Evolutionary conservation across 2,113 vertebrate genomes (phyloP).

Genomic region (Siphamia tubifer): DNA sequence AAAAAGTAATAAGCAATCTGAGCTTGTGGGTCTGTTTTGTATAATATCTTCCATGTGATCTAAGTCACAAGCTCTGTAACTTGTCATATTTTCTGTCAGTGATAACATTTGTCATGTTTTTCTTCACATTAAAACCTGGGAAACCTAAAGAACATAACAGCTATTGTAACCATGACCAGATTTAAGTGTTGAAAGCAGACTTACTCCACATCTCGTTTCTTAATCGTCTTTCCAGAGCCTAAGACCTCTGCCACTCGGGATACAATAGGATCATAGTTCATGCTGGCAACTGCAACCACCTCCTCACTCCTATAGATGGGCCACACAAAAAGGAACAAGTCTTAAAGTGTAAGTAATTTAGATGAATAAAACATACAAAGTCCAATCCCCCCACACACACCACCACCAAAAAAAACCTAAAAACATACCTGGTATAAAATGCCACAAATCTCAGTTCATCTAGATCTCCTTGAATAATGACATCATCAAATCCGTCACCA

Average conservation of each 20-base stretch:
- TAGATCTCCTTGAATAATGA: constrained; percentile 96
- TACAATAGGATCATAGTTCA: constrained; percentile 98
- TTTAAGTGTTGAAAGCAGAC: constrained; percentile 69
- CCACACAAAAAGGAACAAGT: constrained; percentile 2
- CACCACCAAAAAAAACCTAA: neutral
- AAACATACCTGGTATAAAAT: constrained; percentile 92
- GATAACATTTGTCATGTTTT: constrained; percentile 33
- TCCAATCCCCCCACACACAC: no score
- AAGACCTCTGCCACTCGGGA: constrained; percentile 96
- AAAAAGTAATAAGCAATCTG: no score
- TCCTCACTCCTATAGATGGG: constrained; percentile 86
- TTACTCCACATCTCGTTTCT: constrained; percentile 98
- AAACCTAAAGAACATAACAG: constrained; percentile 37
- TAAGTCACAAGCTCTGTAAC: constrained; percentile 26
- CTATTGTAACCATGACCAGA: constrained; percentile 27
- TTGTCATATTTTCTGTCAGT: constrained; percentile 7
- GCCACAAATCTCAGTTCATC: constrained; percentile 97
- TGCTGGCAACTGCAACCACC: constrained; percentile 95
- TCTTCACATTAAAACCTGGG: constrained; percentile 7
- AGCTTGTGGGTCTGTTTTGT: neutral
- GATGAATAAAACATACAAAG: neutral
- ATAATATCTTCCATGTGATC: constrained; percentile 37
- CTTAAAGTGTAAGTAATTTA: neutral
- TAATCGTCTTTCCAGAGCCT: constrained; percentile 89
- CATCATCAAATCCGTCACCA: constrained; percentile 95